Evolutionary conservation across 2,797 vertebrate species (phyloP), one percentile per base, ranked within the genome.

Genomic region (Phoebastria nigripes): DNA sequence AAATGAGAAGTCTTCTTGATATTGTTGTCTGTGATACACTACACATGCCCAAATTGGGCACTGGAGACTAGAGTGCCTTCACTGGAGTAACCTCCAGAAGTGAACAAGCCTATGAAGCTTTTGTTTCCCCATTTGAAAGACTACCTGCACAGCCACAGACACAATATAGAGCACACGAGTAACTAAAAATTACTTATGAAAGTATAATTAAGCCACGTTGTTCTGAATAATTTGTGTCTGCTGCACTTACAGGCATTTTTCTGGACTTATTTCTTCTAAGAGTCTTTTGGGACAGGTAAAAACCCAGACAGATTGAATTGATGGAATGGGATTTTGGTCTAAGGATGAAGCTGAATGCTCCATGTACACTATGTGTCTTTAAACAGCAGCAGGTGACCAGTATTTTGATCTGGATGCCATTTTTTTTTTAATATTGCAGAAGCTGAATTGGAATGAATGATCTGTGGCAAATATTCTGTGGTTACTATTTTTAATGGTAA

Each of bases 41-140:
- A 29, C 16, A 26, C 3, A 16, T 8, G 12, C 4, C 15, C 33
- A 73, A 58, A 41, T 8, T 1, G 1, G 39, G 1, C 15, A 29
- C 11, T 47, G 31, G 15, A 56, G 17, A 11, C 33, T 33, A 2
- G 22, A 56, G 29, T 35, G 24, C 9, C 22, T 70, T 81, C 22
- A 6, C 20, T 46, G 13, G 13, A 35, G 17, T 62, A 84, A 58
- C 3, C 20, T 78, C 35, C 49, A 44, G 52, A 71, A 56, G 4
- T 12, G 2, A 87, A 28, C 16, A 51, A 51, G 9, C 8, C 25
- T 42, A 9, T 21, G 28, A 51, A 89, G 31, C 4, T 35, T 83
- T 58, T 51, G 5, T 81, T 17, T 81, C 11, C n/a, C 11, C 7
- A 2, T 76, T 80, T 69, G 37, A 76, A 89, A 77, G 20, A 69